Evolutionary conservation across 2,888 invertebrate genomes (phyloP).

Genomic region (Eugnorisma glareosa): DNA sequence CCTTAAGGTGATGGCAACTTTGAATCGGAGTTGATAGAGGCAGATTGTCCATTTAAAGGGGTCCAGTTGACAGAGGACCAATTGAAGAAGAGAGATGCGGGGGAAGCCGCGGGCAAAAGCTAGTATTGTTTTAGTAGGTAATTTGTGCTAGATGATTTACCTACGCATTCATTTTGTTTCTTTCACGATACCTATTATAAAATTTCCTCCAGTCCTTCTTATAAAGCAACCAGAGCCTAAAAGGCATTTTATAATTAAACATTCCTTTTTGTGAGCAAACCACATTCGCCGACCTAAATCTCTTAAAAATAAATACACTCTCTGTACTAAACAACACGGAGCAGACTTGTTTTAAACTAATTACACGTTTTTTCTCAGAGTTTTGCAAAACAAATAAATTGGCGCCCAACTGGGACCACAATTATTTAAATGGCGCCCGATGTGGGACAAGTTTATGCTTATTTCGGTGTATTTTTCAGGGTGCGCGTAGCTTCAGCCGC

Average conservation of each 20-base stretch:
- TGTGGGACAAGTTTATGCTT: constrained; percentile 3
- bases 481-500: too few species aligned
- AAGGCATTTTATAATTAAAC: constrained; percentile 27
- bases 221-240: background rate
- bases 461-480: background rate
- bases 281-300: background rate
- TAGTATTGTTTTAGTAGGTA: background rate
- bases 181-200: background rate
- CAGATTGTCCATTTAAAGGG: too few species aligned
- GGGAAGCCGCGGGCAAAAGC: background rate
- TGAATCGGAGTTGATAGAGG: too few species aligned
- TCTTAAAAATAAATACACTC: constrained; percentile 2
- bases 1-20: too few species aligned
- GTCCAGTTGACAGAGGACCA: too few species aligned
- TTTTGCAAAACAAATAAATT: constrained; percentile 20
- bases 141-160: background rate
- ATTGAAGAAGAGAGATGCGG: too few species aligned
- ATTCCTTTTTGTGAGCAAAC: constrained; percentile 9
- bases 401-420: constrained; percentile 40
- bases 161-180: background rate
- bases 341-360: constrained; percentile 39
- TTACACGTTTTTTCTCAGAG: constrained; percentile 36
- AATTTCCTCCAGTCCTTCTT: background rate
- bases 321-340: constrained; percentile 13
- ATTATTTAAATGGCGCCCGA: constrained; percentile 47